Percentiles rank a stretch among this genome's conserved stretches.
phyloP scores from a whole-genome alignment of 2,113 vertebrate genomes.

The Apteryx owenii region DNA sequence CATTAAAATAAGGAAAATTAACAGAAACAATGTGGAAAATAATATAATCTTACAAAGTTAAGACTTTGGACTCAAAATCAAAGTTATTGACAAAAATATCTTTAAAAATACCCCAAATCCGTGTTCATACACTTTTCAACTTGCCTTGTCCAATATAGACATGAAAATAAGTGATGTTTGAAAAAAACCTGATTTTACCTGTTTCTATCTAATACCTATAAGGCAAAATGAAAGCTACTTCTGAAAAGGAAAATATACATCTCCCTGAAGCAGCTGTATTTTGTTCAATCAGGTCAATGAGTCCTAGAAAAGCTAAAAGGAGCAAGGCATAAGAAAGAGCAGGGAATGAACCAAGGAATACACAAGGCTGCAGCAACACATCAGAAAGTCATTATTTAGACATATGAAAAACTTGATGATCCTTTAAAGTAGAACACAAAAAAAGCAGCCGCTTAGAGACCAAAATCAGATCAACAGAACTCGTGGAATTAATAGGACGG shows the following conservation, averaged over 20 bases:
- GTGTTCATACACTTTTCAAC: background rate
- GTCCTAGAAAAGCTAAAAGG: background rate
- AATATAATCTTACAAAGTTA: background rate
- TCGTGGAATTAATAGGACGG: background rate
- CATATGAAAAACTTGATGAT: background rate
- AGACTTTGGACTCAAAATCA: background rate
- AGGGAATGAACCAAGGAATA: background rate
- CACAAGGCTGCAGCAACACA: background rate
- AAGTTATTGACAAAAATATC: background rate
- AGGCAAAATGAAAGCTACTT: background rate
- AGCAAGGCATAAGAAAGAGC: background rate
- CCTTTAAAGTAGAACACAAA: background rate
- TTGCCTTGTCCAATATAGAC: background rate
- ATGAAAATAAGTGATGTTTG: background rate
- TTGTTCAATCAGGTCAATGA: background rate
- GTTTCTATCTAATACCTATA: background rate
- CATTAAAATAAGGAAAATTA: background rate
- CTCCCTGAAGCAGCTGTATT: background rate
- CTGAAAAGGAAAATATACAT: background rate
- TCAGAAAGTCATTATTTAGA: background rate
- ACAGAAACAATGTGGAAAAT: background rate
- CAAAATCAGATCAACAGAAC: slow-evolving; percentile 1
- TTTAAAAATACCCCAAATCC: background rate
- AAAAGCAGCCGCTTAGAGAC: slow-evolving; percentile 5
- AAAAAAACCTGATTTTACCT: rapidly evolving